Conservation (phyloP, 2,888 invertebrate species). For the Nemotelus pantherinus region DNA sequence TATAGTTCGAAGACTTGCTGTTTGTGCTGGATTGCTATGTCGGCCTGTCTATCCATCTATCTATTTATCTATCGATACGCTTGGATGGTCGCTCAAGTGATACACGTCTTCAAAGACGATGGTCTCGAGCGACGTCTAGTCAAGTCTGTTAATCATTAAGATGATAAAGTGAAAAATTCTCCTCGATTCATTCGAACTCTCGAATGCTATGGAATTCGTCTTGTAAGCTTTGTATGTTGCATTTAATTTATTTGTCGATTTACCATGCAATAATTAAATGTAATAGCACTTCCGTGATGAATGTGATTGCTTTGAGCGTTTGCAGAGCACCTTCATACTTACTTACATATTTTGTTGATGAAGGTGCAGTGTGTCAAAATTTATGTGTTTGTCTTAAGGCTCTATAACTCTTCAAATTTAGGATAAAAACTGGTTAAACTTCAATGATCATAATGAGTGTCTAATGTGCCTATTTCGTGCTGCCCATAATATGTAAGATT, state of each 20-base stretch:
- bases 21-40: neutral
- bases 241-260: conserved; percentile 1
- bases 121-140: conserved; percentile 19
- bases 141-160: conserved; percentile 27
- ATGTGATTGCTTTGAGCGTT: no score
- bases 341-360: no score
- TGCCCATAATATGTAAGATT: no score
- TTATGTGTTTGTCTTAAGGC: no score
- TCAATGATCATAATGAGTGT: no score
- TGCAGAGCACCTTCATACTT: no score
- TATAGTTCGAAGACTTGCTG: neutral
- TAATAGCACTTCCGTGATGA: neutral
- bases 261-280: conserved; percentile 13
- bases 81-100: conserved; percentile 7
- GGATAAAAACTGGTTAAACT: no score
- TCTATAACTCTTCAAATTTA: no score
- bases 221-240: neutral
- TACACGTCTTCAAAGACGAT: neutral
- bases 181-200: conserved; percentile 7
- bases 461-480: no score
- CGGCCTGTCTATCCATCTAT: neutral
- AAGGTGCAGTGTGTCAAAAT: no score
- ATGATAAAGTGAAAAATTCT: conserved; percentile 11
- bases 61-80: neutral
- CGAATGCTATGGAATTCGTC: neutral